Percentiles rank a stretch among this genome's conserved stretches.
phyloP scores from a whole-genome alignment of 2,888 invertebrate genomes.

The Tiliacea aurago region DNA sequence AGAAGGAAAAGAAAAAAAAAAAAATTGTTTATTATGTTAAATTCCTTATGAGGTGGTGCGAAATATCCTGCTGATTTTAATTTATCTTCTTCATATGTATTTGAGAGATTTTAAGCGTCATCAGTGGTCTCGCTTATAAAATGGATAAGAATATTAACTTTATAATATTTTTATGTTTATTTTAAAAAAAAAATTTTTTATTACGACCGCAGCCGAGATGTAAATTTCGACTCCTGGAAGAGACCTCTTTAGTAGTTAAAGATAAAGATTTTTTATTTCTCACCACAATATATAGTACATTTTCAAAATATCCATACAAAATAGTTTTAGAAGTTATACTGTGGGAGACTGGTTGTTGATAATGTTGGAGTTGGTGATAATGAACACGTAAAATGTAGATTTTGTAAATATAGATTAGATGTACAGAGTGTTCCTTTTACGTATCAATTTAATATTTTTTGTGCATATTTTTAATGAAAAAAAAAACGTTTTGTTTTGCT shows the following conservation, averaged over 20 bases:
- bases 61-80: conserved; percentile 22
- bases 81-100: conserved; percentile 27
- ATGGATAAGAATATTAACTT: neutral
- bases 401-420: too few relatives aligned
- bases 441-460: too few relatives aligned
- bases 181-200: too few relatives aligned
- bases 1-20: too few relatives aligned
- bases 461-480: too few relatives aligned
- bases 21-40: conserved; percentile 54
- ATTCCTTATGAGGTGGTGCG: conserved; percentile 45
- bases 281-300: too few relatives aligned
- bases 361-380: neutral
- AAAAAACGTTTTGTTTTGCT: too few relatives aligned
- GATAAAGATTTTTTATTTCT: too few relatives aligned
- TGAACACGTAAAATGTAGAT: neutral
- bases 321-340: too few relatives aligned
- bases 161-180: neutral
- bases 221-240: neutral
- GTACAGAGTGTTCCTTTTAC: too few relatives aligned
- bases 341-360: too few relatives aligned
- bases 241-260: neutral
- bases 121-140: neutral
- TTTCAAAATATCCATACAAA: too few relatives aligned
- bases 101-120: conserved; percentile 1
- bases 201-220: neutral